Evolutionary conservation across 2,888 invertebrate genomes (phyloP).

Genomic region (Entomobrya multifasciata): DNA sequence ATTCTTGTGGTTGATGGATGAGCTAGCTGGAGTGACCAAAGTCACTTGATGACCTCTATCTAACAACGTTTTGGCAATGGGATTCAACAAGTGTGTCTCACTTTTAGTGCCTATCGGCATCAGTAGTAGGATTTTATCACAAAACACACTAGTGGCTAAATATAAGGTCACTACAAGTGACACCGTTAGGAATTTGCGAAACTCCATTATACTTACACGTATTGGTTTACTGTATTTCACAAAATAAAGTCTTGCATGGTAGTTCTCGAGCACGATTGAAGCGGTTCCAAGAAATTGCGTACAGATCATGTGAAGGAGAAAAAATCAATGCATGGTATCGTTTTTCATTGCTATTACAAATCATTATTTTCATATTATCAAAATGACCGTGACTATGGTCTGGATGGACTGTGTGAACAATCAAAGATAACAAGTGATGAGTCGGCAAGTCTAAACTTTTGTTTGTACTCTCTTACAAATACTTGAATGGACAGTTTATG

Average conservation of each 20-base stretch:
- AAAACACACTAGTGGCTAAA: constrained; percentile 29
- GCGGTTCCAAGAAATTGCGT: no score
- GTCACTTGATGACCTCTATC: constrained; percentile 58
- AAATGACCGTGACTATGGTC: no score
- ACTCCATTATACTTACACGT: no score
- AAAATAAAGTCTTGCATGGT: background rate
- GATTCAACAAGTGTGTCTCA: constrained; percentile 68
- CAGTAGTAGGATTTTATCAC: constrained; percentile 34
- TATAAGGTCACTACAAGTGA: background rate
- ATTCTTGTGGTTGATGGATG: constrained; percentile 79
- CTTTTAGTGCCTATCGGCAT: constrained; percentile 63
- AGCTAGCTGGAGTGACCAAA: constrained; percentile 37
- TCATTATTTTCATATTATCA: no score
- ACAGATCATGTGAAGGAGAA: background rate
- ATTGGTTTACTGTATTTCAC: no score
- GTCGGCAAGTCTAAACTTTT: no score
- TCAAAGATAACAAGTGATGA: no score
- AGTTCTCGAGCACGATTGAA: background rate
- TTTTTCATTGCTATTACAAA: no score
- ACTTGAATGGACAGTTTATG: no score
- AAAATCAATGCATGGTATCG: background rate
- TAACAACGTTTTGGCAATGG: constrained; percentile 47
- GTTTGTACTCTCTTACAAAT: no score
- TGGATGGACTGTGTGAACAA: no score
- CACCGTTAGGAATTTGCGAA: background rate